Evolutionary conservation across 2,888 invertebrate genomes (phyloP).

Genomic region (Eugnorisma glareosa): DNA sequence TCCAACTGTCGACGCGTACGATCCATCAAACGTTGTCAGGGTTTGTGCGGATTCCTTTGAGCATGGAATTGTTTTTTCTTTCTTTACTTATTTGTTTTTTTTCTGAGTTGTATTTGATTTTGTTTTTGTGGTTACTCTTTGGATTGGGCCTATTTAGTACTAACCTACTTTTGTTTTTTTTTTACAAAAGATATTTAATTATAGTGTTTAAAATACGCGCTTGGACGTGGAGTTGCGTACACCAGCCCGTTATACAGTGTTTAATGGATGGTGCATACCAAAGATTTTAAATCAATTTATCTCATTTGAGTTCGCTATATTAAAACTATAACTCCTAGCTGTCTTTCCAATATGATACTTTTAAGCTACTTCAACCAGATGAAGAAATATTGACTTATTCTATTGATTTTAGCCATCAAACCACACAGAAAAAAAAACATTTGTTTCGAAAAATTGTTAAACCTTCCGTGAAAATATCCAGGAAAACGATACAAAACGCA

Average conservation of each 20-base stretch:
- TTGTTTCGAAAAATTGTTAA: constrained; percentile 4
- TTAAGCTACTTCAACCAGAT: not conserved
- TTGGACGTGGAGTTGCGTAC: no score
- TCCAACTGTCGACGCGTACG: constrained; percentile 56
- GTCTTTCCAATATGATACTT: not conserved
- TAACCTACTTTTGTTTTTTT: not conserved
- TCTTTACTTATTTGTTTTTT: constrained; percentile 22
- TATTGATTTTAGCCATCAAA: not conserved
- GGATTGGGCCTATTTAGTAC: not conserved
- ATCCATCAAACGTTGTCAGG: constrained; percentile 65
- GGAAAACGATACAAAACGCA: constrained; percentile 56
- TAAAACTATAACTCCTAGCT: not conserved
- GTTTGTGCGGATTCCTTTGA: constrained; percentile 48
- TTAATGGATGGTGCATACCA: not conserved
- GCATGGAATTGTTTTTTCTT: constrained; percentile 58
- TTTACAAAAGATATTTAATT: not conserved
- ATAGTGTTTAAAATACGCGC: not conserved
- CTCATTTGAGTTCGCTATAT: not conserved
- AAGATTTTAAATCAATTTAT: not conserved
- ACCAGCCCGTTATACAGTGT: no score
- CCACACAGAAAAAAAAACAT: not conserved
- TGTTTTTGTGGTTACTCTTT: not conserved
- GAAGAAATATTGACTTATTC: not conserved
- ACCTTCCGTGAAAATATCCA: constrained; percentile 49
- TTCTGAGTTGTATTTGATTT: not conserved